These are phyloP conservation scores for Dasyurus viverrinus DNA, from an alignment of 2,113 vertebrate genomes.

Conservation along the genomic window DNA sequence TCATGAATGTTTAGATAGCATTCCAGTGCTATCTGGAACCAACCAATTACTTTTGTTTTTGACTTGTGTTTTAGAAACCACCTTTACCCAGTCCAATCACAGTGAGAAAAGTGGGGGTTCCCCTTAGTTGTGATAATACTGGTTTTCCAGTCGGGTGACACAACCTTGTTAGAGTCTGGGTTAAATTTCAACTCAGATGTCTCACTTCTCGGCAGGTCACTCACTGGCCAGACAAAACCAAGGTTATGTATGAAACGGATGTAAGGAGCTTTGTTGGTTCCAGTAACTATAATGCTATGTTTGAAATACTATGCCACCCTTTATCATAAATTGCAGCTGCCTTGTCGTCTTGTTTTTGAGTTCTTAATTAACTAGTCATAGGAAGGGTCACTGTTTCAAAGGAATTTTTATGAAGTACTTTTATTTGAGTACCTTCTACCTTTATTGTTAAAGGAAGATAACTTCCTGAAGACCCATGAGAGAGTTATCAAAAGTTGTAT, in stretches of 20 bases:
- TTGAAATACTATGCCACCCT: conserved; percentile 57
- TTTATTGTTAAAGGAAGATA: conserved; percentile 39
- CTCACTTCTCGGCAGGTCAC: conserved; percentile 64
- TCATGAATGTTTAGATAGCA: conserved; percentile 76
- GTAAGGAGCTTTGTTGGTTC: conserved; percentile 45
- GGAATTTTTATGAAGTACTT: conserved; percentile 40
- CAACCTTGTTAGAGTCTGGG: conserved; percentile 49
- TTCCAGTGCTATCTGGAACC: conserved; percentile 60
- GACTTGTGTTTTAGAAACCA: conserved; percentile 60
- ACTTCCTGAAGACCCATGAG: conserved; percentile 33
- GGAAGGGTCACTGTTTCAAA: conserved; percentile 56
- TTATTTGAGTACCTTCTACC: conserved; percentile 33
- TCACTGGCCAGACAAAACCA: conserved; percentile 63
- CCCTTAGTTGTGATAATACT: conserved; percentile 67
- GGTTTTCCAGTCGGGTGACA: conserved; percentile 66
- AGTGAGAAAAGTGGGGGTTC: conserved; percentile 63
- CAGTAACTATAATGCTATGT: background rate
- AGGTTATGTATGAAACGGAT: conserved; percentile 37
- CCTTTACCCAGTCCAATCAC: conserved; percentile 62
- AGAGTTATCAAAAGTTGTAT: conserved; percentile 32
- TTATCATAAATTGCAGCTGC: conserved; percentile 66
- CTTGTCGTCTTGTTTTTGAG: conserved; percentile 64
- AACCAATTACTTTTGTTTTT: conserved; percentile 72
- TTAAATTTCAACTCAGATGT: conserved; percentile 74
- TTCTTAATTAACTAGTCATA: conserved; percentile 48